These are phyloP conservation scores for Cynocephalus volans DNA, from an alignment of 2,113 vertebrate genomes.

Conservation along the genomic window DNA sequence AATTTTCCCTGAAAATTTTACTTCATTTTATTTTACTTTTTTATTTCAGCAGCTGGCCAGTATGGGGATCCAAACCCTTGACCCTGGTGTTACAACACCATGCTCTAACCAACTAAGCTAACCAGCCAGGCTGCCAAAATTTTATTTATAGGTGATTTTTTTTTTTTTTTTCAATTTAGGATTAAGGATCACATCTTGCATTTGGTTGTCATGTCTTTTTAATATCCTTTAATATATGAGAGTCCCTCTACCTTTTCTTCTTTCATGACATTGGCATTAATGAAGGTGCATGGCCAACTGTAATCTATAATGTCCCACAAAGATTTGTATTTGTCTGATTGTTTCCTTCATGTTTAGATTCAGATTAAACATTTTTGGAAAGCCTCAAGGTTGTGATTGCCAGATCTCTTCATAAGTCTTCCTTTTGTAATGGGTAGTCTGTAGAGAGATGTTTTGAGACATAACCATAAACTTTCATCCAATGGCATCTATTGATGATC, in stretches of 20 bases:
- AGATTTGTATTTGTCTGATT: neutral
- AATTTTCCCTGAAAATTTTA: no score
- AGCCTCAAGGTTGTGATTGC: neutral
- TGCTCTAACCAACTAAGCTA: no score
- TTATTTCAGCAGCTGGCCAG: neutral
- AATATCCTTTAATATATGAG: neutral
- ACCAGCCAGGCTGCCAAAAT: neutral
- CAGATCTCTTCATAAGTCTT: neutral
- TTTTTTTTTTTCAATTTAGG: neutral
- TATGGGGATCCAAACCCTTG: no score
- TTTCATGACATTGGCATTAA: neutral
- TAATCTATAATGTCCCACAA: neutral
- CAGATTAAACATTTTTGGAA: neutral
- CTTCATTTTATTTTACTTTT: no score
- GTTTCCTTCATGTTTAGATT: neutral
- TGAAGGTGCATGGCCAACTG: neutral
- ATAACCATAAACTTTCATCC: neutral
- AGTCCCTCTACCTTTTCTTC: neutral
- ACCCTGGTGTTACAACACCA: no score
- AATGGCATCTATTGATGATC: neutral
- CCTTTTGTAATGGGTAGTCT: neutral
- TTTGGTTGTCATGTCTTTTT: conserved; percentile 2
- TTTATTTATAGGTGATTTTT: neutral
- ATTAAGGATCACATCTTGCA: neutral
- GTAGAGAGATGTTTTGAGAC: neutral